Percentiles rank a stretch among this genome's conserved stretches.
phyloP scores from a whole-genome alignment of 2,113 vertebrate genomes.

The Melanotaenia duboulayi region DNA sequence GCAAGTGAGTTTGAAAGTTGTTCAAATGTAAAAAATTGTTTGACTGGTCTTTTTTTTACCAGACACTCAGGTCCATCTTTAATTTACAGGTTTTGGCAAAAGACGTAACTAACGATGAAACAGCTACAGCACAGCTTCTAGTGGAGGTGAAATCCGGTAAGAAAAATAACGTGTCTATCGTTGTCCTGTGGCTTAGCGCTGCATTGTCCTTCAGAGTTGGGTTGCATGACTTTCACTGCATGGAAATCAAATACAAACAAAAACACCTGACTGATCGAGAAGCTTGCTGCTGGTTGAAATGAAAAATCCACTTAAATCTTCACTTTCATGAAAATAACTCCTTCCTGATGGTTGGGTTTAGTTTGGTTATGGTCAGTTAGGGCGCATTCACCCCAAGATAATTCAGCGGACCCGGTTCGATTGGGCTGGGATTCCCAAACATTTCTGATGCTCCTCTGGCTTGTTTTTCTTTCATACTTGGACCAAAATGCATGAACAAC shows the following conservation, averaged over 20 bases:
- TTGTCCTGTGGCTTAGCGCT: too few species aligned
- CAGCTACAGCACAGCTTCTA: slow-evolving; percentile 34
- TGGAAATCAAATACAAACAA: neutral
- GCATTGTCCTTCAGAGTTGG: too few species aligned
- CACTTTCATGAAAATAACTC: neutral
- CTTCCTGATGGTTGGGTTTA: neutral
- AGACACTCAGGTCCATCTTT: neutral
- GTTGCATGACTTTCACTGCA: neutral
- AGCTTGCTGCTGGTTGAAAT: neutral
- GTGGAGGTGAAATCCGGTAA: slow-evolving; percentile 75
- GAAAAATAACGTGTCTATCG: neutral
- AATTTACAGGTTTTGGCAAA: slow-evolving; percentile 67
- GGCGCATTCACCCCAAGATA: too few species aligned
- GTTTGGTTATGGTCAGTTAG: too few species aligned
- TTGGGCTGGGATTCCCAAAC: too few species aligned
- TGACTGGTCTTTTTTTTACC: neutral
- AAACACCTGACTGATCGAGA: too few species aligned
- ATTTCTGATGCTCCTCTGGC: too few species aligned
- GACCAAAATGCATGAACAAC: too few species aligned
- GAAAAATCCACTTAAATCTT: neutral
- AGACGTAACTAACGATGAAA: slow-evolving; percentile 64
- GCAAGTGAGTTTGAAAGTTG: slow-evolving; percentile 56
- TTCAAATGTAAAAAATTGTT: neutral
- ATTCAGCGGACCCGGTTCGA: too few species aligned
- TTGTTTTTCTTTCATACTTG: too few species aligned